These are phyloP conservation scores for Semotilus atromaculatus DNA, from an alignment of 2,797 vertebrate genomes.

Conservation along the genomic window DNA sequence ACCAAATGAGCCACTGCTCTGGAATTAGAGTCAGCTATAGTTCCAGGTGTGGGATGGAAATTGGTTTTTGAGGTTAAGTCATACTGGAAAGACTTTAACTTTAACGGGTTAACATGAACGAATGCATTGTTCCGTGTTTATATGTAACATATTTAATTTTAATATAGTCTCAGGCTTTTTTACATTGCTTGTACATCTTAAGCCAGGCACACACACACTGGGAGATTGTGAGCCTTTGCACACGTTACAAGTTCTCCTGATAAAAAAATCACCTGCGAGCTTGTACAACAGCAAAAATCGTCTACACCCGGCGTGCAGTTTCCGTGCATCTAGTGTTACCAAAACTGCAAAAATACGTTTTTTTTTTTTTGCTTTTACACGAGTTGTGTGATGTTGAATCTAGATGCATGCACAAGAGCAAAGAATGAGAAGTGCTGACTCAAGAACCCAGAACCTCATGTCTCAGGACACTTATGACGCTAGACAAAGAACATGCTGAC, in stretches of 20 bases:
- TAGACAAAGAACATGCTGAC: slow-evolving; percentile 43
- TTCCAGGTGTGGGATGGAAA: slow-evolving; percentile 17
- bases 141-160: neutral
- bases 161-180: neutral
- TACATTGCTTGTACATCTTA: neutral
- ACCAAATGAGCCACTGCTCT: slow-evolving; percentile 35
- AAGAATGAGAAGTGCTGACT: slow-evolving; percentile 19
- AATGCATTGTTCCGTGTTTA: neutral
- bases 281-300: neutral
- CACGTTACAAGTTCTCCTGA: neutral
- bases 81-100: neutral
- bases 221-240: neutral
- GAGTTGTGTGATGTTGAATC: neutral
- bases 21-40: slow-evolving; percentile 38
- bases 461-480: slow-evolving; percentile 22
- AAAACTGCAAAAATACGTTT: neutral
- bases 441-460: slow-evolving; percentile 12
- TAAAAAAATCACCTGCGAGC: neutral
- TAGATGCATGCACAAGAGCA: slow-evolving; percentile 11
- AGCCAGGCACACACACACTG: no score
- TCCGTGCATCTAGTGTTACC: neutral
- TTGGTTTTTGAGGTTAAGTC: slow-evolving; percentile 21
- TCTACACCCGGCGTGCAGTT: neutral
- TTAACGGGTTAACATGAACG: neutral
- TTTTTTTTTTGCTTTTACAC: neutral